A percentile compares a stretch with the other conserved stretches of the same genome.
These are phyloP conservation scores for Aleadryas rufinucha DNA, from an alignment of 2,113 vertebrate species.

Conservation along the genomic window DNA sequence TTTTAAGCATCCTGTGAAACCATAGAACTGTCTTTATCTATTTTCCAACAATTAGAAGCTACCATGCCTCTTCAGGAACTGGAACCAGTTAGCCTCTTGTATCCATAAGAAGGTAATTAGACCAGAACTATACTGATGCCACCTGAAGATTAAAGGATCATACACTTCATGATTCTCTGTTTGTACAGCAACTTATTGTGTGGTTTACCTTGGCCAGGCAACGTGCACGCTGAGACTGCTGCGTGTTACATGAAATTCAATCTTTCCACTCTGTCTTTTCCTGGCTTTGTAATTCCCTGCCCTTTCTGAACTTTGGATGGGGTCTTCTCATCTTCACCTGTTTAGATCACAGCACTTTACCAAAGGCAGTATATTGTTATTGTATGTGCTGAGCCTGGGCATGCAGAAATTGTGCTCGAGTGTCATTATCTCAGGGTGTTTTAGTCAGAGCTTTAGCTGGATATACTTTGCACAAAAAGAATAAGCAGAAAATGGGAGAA, in stretches of 20 bases:
- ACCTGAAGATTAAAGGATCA: slow-evolving; percentile 1
- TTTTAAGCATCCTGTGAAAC: background rate
- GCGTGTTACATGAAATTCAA: background rate
- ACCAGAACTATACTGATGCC: background rate
- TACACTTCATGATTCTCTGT: background rate
- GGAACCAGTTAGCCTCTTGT: background rate
- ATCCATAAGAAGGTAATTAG: background rate
- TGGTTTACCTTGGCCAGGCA: slow-evolving; percentile 15
- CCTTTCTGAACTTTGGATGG: background rate
- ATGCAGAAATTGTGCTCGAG: background rate
- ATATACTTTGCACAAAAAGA: background rate
- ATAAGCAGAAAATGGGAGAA: background rate
- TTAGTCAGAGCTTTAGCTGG: background rate
- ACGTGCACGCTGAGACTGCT: background rate
- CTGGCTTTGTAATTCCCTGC: background rate
- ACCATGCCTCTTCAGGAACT: background rate
- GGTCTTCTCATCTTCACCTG: background rate
- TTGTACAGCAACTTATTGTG: background rate
- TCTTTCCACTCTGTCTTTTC: background rate
- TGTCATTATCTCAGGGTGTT: background rate
- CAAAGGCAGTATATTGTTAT: background rate
- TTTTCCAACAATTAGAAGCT: background rate
- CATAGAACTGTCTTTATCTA: background rate
- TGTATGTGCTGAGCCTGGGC: background rate
- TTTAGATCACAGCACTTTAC: background rate